Evolutionary conservation across 2,113 vertebrate genomes (phyloP).

Genomic region (Tricholaema leucomelas): DNA sequence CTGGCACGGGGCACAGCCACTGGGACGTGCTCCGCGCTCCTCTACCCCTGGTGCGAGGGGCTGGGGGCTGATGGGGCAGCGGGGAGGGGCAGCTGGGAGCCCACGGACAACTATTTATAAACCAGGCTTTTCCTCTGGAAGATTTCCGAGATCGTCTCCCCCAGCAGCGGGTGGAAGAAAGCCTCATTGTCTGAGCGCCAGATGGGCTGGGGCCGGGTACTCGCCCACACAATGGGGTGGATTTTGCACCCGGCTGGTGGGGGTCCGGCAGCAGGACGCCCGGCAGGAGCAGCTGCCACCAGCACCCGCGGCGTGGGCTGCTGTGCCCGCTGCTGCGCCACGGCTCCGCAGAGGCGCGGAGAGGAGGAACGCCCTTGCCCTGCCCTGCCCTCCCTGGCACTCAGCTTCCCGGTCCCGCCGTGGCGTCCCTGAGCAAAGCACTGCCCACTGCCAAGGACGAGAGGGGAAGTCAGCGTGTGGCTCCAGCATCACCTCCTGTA

Average conservation of each 20-base stretch:
- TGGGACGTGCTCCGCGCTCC: accelerated
- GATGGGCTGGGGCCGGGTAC: background rate
- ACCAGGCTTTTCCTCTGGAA: background rate
- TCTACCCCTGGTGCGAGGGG: background rate
- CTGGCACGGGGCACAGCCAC: accelerated
- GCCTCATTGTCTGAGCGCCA: conserved; percentile 63
- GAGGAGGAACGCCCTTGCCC: background rate
- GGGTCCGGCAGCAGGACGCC: background rate
- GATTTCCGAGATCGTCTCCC: conserved; percentile 56
- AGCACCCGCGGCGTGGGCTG: accelerated
- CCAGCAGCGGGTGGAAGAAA: conserved; percentile 45
- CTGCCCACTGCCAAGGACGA: background rate
- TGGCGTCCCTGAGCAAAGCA: accelerated
- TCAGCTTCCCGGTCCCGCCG: accelerated
- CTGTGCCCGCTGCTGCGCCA: background rate
- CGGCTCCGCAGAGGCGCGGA: accelerated
- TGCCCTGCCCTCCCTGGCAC: background rate
- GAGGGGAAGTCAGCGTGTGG: background rate
- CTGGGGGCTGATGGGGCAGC: background rate
- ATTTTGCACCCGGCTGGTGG: background rate
- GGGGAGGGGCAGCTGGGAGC: background rate
- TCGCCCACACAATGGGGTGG: conserved; percentile 48
- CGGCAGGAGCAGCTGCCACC: background rate
- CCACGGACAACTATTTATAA: conserved; percentile 51
- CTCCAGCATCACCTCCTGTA: background rate